Conservation (phyloP, 2,797 vertebrate species). For the Coendou prehensilis region DNA sequence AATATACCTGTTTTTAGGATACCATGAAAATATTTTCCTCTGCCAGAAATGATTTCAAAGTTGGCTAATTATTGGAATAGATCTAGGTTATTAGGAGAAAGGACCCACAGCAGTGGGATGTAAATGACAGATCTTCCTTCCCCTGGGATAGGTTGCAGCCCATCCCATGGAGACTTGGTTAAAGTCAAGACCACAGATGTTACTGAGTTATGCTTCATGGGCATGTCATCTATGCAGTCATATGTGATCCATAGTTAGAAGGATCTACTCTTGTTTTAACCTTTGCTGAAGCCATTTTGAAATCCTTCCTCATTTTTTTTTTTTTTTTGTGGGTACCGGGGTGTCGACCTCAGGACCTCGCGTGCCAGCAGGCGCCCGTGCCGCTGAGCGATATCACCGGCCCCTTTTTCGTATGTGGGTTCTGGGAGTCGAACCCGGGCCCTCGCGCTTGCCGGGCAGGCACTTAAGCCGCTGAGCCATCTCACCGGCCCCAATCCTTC, state of each 20-base stretch:
- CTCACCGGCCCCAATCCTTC: not conserved
- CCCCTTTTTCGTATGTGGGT: too few species aligned
- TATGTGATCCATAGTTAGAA: not conserved
- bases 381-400: too few species aligned
- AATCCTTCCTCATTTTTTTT: not conserved
- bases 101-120: not conserved
- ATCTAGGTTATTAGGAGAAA: not conserved
- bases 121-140: not conserved
- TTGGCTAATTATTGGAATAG: not conserved
- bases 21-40: not conserved
- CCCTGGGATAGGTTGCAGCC: not conserved
- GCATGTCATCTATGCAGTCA: fast-evolving
- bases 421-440: too few species aligned
- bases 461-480: too few species aligned
- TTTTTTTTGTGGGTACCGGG: too few species aligned
- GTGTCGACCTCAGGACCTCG: too few species aligned
- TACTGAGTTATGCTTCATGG: not conserved
- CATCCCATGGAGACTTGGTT: not conserved
- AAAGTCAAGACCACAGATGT: not conserved
- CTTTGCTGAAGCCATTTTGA: not conserved
- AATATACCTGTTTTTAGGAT: not conserved
- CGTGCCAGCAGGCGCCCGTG: too few species aligned
- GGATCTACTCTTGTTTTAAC: not conserved
- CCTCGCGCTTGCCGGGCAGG: too few species aligned
- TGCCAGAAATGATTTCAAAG: not conserved